These are phyloP conservation scores for Capitulum mitella DNA, from an alignment of 2,888 invertebrate species.

Conservation along the genomic window DNA sequence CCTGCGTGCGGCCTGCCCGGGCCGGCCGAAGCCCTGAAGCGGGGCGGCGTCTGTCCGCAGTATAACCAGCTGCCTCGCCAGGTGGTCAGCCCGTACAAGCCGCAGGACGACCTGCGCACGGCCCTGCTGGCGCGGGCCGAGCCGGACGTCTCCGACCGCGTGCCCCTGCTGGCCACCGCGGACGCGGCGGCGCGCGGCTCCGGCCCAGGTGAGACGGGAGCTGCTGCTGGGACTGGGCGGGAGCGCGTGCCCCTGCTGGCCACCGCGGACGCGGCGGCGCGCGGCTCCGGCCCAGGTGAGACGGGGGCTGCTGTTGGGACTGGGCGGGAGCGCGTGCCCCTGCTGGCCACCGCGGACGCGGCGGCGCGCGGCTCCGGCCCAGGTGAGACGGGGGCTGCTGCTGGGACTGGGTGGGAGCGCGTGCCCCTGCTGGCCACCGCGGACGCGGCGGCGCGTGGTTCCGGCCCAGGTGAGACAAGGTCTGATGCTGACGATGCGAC, in stretches of 20 bases:
- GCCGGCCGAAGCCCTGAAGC: too few species aligned
- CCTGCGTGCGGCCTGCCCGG: too few species aligned
- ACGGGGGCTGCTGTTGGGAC: too few species aligned
- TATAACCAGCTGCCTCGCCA: conserved; percentile 73
- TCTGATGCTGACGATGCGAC: too few species aligned
- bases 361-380: neutral
- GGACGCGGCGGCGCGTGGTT: neutral
- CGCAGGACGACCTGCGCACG: conserved; percentile 60
- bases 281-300: neutral
- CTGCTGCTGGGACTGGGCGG: too few species aligned
- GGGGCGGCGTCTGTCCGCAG: conserved; percentile 43
- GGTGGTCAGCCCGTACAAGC: conserved; percentile 80
- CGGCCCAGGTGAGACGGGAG: neutral
- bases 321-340: conserved; percentile 46
- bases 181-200: neutral
- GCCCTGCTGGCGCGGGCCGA: conserved; percentile 37
- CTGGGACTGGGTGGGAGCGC: too few species aligned
- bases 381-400: too few species aligned
- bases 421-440: conserved; percentile 42
- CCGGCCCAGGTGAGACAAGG: neutral
- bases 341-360: conserved; percentile 37
- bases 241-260: conserved; percentile 44
- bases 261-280: neutral
- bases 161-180: conserved; percentile 41
- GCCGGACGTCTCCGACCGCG: conserved; percentile 44